Conservation (phyloP, 2,797 vertebrate genomes). For the Poeciliopsis paucimaculata region DNA sequence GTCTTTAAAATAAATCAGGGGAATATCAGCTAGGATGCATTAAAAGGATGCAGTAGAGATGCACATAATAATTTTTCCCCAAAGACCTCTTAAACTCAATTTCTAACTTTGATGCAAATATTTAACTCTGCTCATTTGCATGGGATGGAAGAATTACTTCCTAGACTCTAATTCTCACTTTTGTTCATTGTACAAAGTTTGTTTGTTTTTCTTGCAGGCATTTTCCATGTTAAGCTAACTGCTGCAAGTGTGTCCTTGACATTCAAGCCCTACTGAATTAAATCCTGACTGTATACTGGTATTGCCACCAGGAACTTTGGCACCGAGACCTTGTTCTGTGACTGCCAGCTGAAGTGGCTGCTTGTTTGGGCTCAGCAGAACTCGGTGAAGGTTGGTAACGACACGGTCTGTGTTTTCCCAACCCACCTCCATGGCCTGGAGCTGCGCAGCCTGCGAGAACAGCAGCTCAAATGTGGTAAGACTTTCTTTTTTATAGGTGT, state of each 20-base stretch:
- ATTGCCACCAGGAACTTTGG: conserved; percentile 83
- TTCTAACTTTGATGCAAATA: not conserved
- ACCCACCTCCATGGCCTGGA: conserved; percentile 82
- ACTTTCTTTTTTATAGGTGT: not conserved
- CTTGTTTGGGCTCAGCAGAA: conserved; percentile 84
- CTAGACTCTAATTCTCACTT: not conserved
- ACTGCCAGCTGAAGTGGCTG: conserved; percentile 91
- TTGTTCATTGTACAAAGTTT: not conserved
- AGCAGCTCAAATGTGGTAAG: conserved; percentile 89
- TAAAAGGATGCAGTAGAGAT: not conserved
- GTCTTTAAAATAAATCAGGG: not conserved
- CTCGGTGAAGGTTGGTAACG: conserved; percentile 85
- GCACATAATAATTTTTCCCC: not conserved
- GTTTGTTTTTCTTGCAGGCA: conserved; percentile 13
- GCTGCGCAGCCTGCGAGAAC: conserved; percentile 83
- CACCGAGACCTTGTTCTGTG: conserved; percentile 89
- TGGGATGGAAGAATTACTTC: not conserved
- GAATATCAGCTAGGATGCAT: too few relatives aligned
- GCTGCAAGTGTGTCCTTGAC: conserved; percentile 7
- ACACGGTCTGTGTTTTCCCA: conserved; percentile 86
- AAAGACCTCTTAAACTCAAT: not conserved
- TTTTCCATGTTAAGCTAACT: conserved; percentile 7
- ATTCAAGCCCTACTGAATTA: conserved; percentile 1
- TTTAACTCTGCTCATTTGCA: not conserved
- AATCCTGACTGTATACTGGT: conserved; percentile 20